Percentiles rank a stretch among this genome's conserved stretches.
These are phyloP conservation scores for Naso thynnoides DNA, from an alignment of 2,797 vertebrate genomes.

Conservation along the genomic window DNA sequence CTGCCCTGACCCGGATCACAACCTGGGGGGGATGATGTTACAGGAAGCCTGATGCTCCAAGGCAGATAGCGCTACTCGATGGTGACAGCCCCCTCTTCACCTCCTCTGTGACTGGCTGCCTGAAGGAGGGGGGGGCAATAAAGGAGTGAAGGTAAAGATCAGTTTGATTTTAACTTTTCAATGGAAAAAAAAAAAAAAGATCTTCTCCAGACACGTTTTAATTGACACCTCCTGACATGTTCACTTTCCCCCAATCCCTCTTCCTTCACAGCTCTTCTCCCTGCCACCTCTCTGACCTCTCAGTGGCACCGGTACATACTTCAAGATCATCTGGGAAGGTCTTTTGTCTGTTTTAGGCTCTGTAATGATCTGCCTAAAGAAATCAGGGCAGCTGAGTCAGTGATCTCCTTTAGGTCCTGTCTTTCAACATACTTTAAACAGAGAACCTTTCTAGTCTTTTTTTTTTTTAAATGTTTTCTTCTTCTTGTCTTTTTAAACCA, in stretches of 20 bases:
- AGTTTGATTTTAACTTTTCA: not conserved
- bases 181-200: not conserved
- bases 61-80: conserved; percentile 72
- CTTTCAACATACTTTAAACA: too few species aligned
- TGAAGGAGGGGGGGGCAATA: conserved; percentile 64
- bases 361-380: too few species aligned
- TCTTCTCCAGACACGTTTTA: too few species aligned
- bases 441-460: too few species aligned
- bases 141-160: not conserved
- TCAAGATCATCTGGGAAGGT: too few species aligned
- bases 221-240: not conserved
- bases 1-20: conserved; percentile 72
- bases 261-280: too few species aligned
- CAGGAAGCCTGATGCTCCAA: conserved; percentile 84
- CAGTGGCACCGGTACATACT: too few species aligned
- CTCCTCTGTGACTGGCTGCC: conserved; percentile 89
- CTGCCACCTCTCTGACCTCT: too few species aligned
- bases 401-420: too few species aligned
- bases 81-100: conserved; percentile 87
- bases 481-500: not conserved
- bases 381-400: too few species aligned
- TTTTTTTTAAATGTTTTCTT: not conserved
- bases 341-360: too few species aligned
- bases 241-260: too few species aligned
- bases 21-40: conserved; percentile 81